These are phyloP conservation scores for Calonectris borealis DNA, from an alignment of 2,113 vertebrate species.

Conservation along the genomic window DNA sequence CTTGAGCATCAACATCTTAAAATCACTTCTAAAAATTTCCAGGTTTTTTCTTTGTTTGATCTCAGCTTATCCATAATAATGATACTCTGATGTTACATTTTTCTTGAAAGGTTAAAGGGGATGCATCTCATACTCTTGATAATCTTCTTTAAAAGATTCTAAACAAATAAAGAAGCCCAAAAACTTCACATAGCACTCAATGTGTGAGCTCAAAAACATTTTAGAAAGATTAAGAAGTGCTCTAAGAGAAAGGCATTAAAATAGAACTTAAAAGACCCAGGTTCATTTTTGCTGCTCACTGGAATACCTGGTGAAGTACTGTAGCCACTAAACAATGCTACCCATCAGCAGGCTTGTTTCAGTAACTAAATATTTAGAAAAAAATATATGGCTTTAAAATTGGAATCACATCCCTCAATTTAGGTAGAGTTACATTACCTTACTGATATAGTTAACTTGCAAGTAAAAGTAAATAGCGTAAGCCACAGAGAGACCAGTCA, in stretches of 20 bases:
- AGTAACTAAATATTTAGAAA: not conserved
- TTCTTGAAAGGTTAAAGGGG: not conserved
- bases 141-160: not conserved
- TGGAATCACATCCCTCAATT: not conserved
- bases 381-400: not conserved
- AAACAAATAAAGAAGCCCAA: not conserved
- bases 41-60: not conserved
- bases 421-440: not conserved
- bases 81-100: not conserved
- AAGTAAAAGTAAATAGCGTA: constrained; percentile 22
- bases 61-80: not conserved
- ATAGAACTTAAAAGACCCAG: not conserved
- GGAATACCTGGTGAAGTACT: not conserved
- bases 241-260: not conserved
- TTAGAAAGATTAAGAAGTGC: not conserved
- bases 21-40: not conserved
- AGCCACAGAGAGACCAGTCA: not conserved
- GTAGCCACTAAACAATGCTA: not conserved
- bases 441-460: not conserved
- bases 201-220: not conserved
- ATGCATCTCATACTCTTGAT: not conserved
- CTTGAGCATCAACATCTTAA: not conserved
- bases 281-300: not conserved
- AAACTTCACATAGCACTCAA: not conserved
- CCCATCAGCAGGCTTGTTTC: not conserved